Percentiles rank a stretch among this genome's conserved stretches.
Evolutionary conservation across 1,140 invertebrate genomes (phyloP).

Genomic region (Papilio helenus): DNA sequence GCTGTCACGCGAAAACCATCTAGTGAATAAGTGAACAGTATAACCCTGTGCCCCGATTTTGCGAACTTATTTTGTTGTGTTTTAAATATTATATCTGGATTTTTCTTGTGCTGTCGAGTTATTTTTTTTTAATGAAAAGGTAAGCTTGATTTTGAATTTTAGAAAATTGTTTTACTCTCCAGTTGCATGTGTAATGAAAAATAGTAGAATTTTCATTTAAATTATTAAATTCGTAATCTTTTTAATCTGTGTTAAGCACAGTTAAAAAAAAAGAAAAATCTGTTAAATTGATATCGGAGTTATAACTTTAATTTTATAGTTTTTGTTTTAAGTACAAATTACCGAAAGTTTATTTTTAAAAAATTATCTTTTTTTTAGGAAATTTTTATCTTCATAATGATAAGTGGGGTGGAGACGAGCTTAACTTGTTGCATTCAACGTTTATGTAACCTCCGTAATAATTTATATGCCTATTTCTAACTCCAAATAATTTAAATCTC

Average conservation of each 20-base stretch:
- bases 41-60: constrained; percentile 41
- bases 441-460: constrained; percentile 38
- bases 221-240: neutral
- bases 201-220: neutral
- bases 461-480: constrained; percentile 4
- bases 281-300: too few species aligned
- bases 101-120: constrained; percentile 22
- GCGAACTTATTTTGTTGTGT: constrained; percentile 37
- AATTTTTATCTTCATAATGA: constrained; percentile 45
- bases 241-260: neutral
- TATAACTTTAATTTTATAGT: neutral
- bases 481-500: neutral
- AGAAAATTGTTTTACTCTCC: neutral
- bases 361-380: neutral
- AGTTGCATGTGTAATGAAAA: neutral
- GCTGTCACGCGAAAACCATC: constrained; percentile 42
- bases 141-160: constrained; percentile 11
- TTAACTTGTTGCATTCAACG: constrained; percentile 59
- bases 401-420: constrained; percentile 44
- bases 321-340: neutral
- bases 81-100: constrained; percentile 26
- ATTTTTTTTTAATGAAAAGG: constrained; percentile 10
- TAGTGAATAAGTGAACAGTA: constrained; percentile 60
- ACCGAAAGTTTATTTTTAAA: neutral
- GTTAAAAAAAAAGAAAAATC: neutral